Evolutionary conservation across 2,113 vertebrate genomes (phyloP).

Genomic region (Picathartes gymnocephalus): DNA sequence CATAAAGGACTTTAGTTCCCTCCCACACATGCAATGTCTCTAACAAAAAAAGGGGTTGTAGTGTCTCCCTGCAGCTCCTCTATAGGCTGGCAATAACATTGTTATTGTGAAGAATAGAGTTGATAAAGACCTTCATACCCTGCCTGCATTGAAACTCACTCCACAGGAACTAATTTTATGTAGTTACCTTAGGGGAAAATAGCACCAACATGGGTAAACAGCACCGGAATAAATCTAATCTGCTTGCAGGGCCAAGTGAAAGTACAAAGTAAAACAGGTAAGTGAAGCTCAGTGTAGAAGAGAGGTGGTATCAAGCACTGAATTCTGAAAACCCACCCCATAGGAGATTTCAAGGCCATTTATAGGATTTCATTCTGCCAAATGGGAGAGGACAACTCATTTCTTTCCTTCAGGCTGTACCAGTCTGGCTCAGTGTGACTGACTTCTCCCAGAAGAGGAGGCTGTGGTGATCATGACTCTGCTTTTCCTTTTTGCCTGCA

Average conservation of each 20-base stretch:
- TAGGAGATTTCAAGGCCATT: not conserved
- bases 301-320: not conserved
- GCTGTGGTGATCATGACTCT: rapidly evolving
- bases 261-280: not conserved
- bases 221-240: not conserved
- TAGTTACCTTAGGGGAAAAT: not conserved
- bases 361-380: not conserved
- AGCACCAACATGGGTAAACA: not conserved
- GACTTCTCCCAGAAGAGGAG: not conserved
- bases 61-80: not conserved
- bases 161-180: not conserved
- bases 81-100: not conserved
- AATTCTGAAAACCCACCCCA: not conserved
- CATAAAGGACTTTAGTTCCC: not conserved
- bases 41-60: not conserved
- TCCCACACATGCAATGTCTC: not conserved
- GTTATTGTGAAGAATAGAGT: not conserved
- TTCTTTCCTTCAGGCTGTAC: not conserved
- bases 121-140: not conserved
- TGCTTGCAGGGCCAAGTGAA: not conserved
- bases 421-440: not conserved
- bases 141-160: not conserved
- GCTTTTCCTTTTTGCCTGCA: not conserved
- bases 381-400: not conserved
- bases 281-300: rapidly evolving